phyloP scores from a whole-genome alignment of 2,797 vertebrate species.

The Silurus aristotelis region DNA sequence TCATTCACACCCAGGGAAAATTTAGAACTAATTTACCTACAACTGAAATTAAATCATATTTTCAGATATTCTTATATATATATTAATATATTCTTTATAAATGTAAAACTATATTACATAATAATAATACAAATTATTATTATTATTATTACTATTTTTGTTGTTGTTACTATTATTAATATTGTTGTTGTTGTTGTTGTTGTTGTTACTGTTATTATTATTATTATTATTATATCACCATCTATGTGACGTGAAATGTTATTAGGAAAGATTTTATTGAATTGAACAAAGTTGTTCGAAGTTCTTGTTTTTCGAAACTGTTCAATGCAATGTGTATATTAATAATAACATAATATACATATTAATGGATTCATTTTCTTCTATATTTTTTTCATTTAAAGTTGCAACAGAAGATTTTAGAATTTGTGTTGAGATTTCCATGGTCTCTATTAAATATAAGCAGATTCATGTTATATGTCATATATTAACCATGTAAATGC shows the following conservation, averaged over 20 bases:
- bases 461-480: no score
- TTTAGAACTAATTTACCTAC: not conserved
- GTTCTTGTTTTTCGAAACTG: not conserved
- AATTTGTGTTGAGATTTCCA: no score
- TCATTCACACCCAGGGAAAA: not conserved
- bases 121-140: no score
- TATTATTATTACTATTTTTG: not conserved
- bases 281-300: not conserved
- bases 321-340: not conserved
- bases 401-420: not conserved
- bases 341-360: no score
- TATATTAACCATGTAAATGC: no score
- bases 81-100: not conserved
- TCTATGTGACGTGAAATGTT: not conserved
- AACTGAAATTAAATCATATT: not conserved
- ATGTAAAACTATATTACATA: not conserved
- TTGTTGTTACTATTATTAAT: not conserved
- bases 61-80: no score
- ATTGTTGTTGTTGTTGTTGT: not conserved
- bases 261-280: not conserved
- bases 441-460: no score
- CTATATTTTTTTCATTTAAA: not conserved
- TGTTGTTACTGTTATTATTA: not conserved
- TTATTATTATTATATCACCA: not conserved
- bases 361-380: no score